Evolutionary conservation across 2,888 invertebrate genomes (phyloP).

Genomic region (Rhyacophila evoluta): DNA sequence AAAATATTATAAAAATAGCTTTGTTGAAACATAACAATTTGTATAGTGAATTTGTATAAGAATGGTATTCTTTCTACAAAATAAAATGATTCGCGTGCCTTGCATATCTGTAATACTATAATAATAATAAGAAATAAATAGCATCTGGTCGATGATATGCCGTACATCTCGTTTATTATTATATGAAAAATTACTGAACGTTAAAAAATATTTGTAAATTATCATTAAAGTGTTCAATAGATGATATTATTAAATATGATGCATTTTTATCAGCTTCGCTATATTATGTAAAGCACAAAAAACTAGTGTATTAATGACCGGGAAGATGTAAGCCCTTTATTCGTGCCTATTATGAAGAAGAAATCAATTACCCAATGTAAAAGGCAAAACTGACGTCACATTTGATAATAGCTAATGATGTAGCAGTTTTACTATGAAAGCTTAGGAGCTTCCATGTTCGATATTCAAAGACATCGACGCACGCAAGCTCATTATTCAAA

Average conservation of each 20-base stretch:
- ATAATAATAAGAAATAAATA: too few species aligned
- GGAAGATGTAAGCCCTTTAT: neutral
- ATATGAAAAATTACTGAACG: too few species aligned
- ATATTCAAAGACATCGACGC: neutral
- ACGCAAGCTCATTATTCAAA: neutral
- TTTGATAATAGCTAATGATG: slow-evolving; percentile 10
- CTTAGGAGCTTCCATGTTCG: neutral
- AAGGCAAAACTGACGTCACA: neutral
- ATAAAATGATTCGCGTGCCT: too few species aligned
- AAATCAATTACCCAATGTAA: slow-evolving; percentile 12
- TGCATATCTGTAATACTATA: too few species aligned
- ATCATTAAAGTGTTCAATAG: neutral
- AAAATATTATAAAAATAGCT: too few species aligned
- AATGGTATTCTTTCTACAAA: too few species aligned
- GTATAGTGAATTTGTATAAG: too few species aligned
- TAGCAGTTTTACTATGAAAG: neutral
- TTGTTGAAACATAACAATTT: too few species aligned
- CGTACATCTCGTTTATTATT: too few species aligned
- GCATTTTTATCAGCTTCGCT: neutral
- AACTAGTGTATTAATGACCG: neutral
- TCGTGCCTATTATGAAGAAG: neutral
- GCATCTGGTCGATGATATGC: too few species aligned
- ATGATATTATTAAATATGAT: neutral
- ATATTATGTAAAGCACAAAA: neutral
- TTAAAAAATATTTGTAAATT: neutral